These are phyloP conservation scores for Paracanthobrama guichenoti DNA, from an alignment of 2,113 vertebrate species.

Conservation along the genomic window DNA sequence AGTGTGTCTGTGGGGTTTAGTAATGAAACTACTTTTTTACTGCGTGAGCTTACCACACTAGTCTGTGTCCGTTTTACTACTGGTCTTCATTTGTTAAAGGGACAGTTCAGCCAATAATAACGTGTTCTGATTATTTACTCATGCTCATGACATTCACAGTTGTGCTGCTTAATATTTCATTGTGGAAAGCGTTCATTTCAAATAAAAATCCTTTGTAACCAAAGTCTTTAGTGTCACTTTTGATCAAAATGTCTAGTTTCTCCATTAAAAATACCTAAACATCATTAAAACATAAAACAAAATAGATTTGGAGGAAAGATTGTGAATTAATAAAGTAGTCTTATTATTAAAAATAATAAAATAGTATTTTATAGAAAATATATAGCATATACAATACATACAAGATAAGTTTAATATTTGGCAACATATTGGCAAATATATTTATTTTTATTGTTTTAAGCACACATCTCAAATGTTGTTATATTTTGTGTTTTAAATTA, in stretches of 20 bases:
- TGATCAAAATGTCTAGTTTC: background rate
- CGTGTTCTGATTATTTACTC: background rate
- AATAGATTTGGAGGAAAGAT: too few species aligned
- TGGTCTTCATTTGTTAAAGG: background rate
- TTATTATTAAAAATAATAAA: too few species aligned
- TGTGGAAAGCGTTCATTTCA: background rate
- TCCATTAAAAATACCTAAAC: background rate
- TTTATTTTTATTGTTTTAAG: background rate
- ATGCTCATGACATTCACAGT: background rate
- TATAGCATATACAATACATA: too few species aligned
- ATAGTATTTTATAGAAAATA: too few species aligned
- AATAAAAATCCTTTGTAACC: background rate
- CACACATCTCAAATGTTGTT: background rate
- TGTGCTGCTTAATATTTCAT: background rate
- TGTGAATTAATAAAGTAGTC: too few species aligned
- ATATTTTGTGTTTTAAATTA: background rate
- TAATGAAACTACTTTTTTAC: background rate
- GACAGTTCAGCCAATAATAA: background rate
- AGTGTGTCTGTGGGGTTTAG: constrained; percentile 1
- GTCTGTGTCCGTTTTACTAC: background rate
- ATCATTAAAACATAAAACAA: background rate
- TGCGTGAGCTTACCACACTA: background rate
- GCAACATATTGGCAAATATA: too few species aligned
- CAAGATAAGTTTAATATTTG: too few species aligned
- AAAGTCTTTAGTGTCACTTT: background rate